Percentiles rank a stretch among this genome's conserved stretches.
Conservation (phyloP, 1,140 invertebrate genomes). For the Drosophila jambulina region DNA sequence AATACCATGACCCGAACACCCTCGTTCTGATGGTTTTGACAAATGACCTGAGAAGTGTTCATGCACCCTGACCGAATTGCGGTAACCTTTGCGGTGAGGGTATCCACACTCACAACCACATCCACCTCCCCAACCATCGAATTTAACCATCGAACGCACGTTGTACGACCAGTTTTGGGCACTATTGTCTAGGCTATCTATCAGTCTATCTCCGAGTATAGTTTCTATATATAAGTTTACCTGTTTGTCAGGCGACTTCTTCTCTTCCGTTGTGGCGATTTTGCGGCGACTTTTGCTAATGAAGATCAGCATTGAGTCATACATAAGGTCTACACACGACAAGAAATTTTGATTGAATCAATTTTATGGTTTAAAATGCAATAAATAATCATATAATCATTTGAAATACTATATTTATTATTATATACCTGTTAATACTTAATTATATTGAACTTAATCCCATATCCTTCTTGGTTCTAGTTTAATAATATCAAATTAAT, state of each 20-base stretch:
- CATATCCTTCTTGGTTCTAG: too few species aligned
- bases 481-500: background rate
- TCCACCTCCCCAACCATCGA: background rate
- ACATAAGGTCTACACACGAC: slow-evolving; percentile 6
- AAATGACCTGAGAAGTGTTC: slow-evolving; percentile 24
- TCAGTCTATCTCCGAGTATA: slow-evolving; percentile 9
- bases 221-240: slow-evolving; percentile 6
- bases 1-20: background rate
- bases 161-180: slow-evolving; percentile 75
- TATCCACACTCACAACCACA: slow-evolving; percentile 39
- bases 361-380: background rate
- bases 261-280: slow-evolving; percentile 65
- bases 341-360: background rate
- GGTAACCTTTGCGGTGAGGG: slow-evolving; percentile 39
- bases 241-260: slow-evolving; percentile 29
- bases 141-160: slow-evolving; percentile 53
- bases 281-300: slow-evolving; percentile 52
- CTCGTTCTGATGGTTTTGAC: slow-evolving; percentile 5
- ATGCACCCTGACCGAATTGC: slow-evolving; percentile 24
- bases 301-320: slow-evolving; percentile 77
- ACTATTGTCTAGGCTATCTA: slow-evolving; percentile 54
- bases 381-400: too few species aligned
- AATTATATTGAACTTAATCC: too few species aligned
- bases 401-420: too few species aligned
- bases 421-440: too few species aligned